Conservation (phyloP, 2,888 invertebrate genomes). For the Euzophera pinguis region DNA sequence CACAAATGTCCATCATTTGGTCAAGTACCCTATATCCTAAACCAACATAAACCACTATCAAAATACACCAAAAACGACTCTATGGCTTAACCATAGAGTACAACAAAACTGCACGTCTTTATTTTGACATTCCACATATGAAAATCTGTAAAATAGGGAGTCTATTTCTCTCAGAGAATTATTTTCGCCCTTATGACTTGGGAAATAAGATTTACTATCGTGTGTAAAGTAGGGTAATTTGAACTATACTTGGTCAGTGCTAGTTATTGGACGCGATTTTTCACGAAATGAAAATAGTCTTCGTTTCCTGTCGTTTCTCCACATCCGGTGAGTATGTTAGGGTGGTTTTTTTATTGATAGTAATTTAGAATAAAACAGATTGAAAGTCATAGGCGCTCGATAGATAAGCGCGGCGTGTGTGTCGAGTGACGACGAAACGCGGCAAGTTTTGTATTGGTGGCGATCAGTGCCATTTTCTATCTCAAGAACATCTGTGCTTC, state of each 20-base stretch:
- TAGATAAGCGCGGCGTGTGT: no score
- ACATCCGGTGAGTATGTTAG: slow-evolving; percentile 32
- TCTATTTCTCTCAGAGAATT: slow-evolving; percentile 9
- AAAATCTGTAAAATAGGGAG: slow-evolving; percentile 20
- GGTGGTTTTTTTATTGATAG: slow-evolving; percentile 32
- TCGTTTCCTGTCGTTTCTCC: slow-evolving; percentile 43
- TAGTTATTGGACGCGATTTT: slow-evolving; percentile 51
- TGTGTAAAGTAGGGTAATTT: slow-evolving; percentile 11
- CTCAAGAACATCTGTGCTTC: no score
- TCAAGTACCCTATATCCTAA: slow-evolving; percentile 26
- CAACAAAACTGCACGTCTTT: slow-evolving; percentile 2
- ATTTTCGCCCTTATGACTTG: slow-evolving; percentile 12
- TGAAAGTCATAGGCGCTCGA: neutral
- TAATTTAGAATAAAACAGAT: slow-evolving; percentile 28
- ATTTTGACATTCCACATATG: slow-evolving; percentile 15
- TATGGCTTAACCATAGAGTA: slow-evolving; percentile 14
- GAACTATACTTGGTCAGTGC: slow-evolving; percentile 20
- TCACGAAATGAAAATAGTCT: slow-evolving; percentile 48
- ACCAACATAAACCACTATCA: slow-evolving; percentile 13
- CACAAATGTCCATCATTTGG: slow-evolving; percentile 41
- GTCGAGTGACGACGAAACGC: no score
- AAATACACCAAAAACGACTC: slow-evolving; percentile 16
- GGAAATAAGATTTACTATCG: neutral
- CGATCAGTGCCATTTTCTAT: no score
- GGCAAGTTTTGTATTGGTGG: no score